Conservation (phyloP, 1,140 invertebrate species). For the Holcopasites calliopsidis region DNA sequence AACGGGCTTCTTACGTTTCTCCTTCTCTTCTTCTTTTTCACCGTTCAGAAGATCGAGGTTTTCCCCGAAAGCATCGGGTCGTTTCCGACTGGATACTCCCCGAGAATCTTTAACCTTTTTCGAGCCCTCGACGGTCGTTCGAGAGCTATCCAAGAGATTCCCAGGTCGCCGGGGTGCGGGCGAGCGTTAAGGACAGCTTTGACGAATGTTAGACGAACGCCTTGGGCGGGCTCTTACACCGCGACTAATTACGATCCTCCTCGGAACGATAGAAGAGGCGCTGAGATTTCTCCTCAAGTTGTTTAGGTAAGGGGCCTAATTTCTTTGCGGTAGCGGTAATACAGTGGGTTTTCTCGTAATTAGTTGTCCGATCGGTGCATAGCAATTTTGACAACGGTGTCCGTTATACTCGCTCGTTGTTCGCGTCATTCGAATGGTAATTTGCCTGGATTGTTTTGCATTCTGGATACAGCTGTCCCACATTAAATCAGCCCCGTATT, state of each 20-base stretch:
- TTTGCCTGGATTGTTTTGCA: not conserved
- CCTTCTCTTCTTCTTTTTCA: not conserved
- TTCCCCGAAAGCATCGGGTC: slow-evolving; percentile 2
- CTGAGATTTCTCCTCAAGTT: not conserved
- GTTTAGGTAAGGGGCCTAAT: not conserved
- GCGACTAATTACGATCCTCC: slow-evolving; percentile 51
- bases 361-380: not conserved
- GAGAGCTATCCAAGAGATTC: slow-evolving; percentile 3
- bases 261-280: slow-evolving; percentile 49
- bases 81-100: slow-evolving; percentile 33
- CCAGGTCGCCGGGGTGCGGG: slow-evolving; percentile 9
- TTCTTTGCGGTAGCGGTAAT: too few relatives aligned
- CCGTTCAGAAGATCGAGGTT: slow-evolving; percentile 7
- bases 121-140: slow-evolving; percentile 18
- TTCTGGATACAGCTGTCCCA: not conserved
- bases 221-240: slow-evolving; percentile 49
- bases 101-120: slow-evolving; percentile 28
- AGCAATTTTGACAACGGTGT: not conserved
- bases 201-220: slow-evolving; percentile 52
- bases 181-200: slow-evolving; percentile 48
- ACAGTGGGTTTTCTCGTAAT: too few relatives aligned
- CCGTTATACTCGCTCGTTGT: not conserved
- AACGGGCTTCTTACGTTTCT: not conserved
- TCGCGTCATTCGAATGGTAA: slow-evolving; percentile 6
- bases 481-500: slow-evolving; percentile 7